Evolutionary conservation across 2,888 invertebrate species (phyloP), one percentile per base, ranked within the genome.

Genomic region (Volucella bombylans): DNA sequence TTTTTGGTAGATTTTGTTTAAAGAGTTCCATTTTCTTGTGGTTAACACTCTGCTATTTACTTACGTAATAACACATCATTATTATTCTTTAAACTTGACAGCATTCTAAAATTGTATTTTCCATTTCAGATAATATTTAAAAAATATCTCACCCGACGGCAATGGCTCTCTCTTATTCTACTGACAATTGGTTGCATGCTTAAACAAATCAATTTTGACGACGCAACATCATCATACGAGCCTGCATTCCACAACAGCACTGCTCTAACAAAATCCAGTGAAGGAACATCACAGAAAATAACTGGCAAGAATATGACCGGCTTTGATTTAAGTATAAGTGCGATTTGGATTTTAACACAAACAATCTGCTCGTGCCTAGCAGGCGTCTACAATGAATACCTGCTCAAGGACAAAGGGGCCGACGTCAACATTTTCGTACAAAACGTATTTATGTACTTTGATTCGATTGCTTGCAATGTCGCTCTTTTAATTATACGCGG

Each of bases 311-410:
- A 91, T 88, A 89, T 90, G 88, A 89, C 91, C 79, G 92, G 93
- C 10, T 91, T 92, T 89, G 89, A 92, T 88, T 92, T 92, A 68
- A 94, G 93, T 87, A 91, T 95, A 41, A 95, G 94, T 88, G 94
- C 94, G 39, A 87, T 95, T 39, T 94, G 95, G 41, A 95, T 95
- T 79, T 92, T 94, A 83, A 94, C 96, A 18, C 96, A 98, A 94
- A 96, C 96, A 64, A 94, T 97, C 86, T 98, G 96, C 90, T 98
- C 98, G 0, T 98, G 98, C 88, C 92, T 98, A 81, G 98, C 98
- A 0, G 98, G 98, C 8, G 98, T 98, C 3, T 99, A 98, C 91
- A 98, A 98, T 90, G 98, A 99, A 90, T 97, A 97, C 91, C 93
- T 99, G 68, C 92, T 99, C 4, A 98, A 98, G 92, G 95, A 95